phyloP scores from a whole-genome alignment of 2,797 vertebrate species.

The Gallinago stenura region DNA sequence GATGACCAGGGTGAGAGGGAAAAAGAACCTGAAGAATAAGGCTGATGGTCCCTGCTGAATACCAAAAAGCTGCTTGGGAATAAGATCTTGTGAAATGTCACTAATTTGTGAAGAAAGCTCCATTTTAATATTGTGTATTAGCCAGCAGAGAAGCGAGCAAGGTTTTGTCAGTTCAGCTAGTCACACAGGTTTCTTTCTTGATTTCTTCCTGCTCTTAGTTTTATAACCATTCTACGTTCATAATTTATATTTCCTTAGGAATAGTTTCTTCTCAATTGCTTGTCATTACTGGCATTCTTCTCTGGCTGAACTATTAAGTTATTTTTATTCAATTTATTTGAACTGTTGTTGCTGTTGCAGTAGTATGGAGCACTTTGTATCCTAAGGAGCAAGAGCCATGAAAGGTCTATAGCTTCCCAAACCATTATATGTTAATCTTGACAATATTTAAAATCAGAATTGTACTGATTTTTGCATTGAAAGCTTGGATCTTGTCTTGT shows the following conservation, averaged over 20 bases:
- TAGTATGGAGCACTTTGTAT: background rate
- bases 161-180: background rate
- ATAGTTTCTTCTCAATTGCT: background rate
- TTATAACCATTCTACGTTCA: background rate
- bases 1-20: background rate
- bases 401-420: background rate
- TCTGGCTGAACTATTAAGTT: background rate
- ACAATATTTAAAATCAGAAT: background rate
- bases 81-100: background rate
- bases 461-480: background rate
- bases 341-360: background rate
- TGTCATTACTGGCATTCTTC: background rate
- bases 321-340: background rate
- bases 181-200: background rate
- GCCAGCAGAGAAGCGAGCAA: background rate
- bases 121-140: background rate
- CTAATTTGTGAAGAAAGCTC: slow-evolving; percentile 14
- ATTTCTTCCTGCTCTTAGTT: background rate
- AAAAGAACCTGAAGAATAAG: background rate
- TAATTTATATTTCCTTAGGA: background rate
- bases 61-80: background rate
- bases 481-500: background rate
- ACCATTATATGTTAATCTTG: background rate
- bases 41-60: background rate
- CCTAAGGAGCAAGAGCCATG: background rate